A percentile compares a stretch with the other conserved stretches of the same genome.
phyloP scores from a whole-genome alignment of 2,113 vertebrate species.

The Istiophorus platypterus region DNA sequence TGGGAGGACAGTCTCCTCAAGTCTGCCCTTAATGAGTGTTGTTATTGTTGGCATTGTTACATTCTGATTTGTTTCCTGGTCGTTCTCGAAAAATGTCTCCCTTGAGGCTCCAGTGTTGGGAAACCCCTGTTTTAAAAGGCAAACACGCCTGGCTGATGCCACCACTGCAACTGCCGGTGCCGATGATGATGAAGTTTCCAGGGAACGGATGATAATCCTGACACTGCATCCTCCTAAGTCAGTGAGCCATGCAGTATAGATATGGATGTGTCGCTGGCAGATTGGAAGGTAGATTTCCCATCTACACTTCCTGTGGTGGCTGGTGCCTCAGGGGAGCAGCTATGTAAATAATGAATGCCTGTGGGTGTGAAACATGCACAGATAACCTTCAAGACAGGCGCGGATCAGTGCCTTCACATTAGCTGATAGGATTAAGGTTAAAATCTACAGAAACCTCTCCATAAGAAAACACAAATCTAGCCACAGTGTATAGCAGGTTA shows the following conservation, averaged over 20 bases:
- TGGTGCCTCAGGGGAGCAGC: slow-evolving; percentile 74
- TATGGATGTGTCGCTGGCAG: slow-evolving; percentile 80
- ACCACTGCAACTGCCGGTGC: slow-evolving; percentile 59
- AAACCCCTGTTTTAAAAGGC: slow-evolving; percentile 78
- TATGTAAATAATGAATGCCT: slow-evolving; percentile 85
- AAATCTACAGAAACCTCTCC: slow-evolving; percentile 81
- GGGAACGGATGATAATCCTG: slow-evolving; percentile 80
- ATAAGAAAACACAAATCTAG: slow-evolving; percentile 76
- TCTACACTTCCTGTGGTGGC: slow-evolving; percentile 79
- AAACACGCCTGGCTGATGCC: slow-evolving; percentile 60
- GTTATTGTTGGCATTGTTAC: slow-evolving; percentile 55
- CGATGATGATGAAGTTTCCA: slow-evolving; percentile 80
- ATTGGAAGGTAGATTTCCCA: slow-evolving; percentile 82
- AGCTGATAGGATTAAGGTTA: slow-evolving; percentile 85
- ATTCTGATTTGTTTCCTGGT: slow-evolving; percentile 60
- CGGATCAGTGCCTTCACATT: slow-evolving; percentile 83
- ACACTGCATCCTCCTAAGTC: slow-evolving; percentile 78
- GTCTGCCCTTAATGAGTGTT: slow-evolving; percentile 57
- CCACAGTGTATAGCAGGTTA: slow-evolving; percentile 62
- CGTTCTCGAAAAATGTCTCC: slow-evolving; percentile 48
- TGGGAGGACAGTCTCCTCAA: slow-evolving; percentile 8
- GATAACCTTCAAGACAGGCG: slow-evolving; percentile 85
- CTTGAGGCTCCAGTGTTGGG: slow-evolving; percentile 52
- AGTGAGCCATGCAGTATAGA: slow-evolving; percentile 81
- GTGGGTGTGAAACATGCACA: slow-evolving; percentile 81